These are phyloP conservation scores for Platycheirus rosarum DNA, from an alignment of 2,888 invertebrate species.

Conservation along the genomic window DNA sequence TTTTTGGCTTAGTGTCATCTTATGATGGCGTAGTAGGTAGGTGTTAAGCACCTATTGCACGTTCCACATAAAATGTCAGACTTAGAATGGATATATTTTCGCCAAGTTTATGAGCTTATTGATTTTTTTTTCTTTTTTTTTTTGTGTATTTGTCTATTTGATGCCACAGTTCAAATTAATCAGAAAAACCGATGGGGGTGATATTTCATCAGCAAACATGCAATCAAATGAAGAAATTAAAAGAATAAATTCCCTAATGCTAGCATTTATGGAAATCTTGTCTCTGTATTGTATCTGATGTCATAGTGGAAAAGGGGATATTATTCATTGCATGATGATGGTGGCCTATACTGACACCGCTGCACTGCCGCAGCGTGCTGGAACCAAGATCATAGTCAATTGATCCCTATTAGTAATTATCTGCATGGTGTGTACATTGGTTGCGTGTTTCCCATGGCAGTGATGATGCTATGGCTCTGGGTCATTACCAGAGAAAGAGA, in stretches of 20 bases:
- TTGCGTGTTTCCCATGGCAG: slow-evolving; percentile 29
- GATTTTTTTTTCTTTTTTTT: slow-evolving; percentile 4
- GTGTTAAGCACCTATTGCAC: slow-evolving; percentile 12
- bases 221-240: slow-evolving; percentile 7
- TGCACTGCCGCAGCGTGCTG: no score
- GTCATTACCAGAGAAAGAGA: slow-evolving; percentile 12
- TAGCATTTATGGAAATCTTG: neutral
- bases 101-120: neutral
- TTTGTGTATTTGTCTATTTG: neutral
- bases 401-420: slow-evolving; percentile 38
- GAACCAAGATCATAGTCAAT: slow-evolving; percentile 30
- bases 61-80: neutral
- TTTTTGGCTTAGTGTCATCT: slow-evolving; percentile 6
- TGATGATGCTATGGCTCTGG: slow-evolving; percentile 22
- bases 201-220: slow-evolving; percentile 14
- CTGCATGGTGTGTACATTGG: slow-evolving; percentile 21
- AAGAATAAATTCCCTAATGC: neutral
- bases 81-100: neutral
- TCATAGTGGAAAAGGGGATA: neutral
- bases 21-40: slow-evolving; percentile 3
- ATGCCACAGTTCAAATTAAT: slow-evolving; percentile 12
- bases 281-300: no score
- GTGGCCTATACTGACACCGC: neutral
- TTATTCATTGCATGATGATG: slow-evolving; percentile 13
- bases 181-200: no score